phyloP scores from a whole-genome alignment of 2,797 vertebrate species.

The Sandelia bainsii region DNA sequence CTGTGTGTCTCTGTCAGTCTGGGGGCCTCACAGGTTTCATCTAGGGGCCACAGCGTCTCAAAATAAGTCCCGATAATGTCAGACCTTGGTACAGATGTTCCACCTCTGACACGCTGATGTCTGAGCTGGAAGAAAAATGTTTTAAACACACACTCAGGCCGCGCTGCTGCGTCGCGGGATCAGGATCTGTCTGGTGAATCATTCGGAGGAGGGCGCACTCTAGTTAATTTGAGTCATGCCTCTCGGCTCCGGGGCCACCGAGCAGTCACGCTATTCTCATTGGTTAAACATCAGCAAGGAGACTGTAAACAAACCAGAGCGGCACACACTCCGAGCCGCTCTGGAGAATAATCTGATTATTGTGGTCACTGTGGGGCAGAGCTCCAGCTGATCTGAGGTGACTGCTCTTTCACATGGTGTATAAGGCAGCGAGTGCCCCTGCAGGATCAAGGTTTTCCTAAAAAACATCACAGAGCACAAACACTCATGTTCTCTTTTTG shows the following conservation, averaged over 20 bases:
- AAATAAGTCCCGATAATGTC: too few species aligned
- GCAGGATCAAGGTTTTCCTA: constrained; percentile 2
- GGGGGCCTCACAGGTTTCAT: too few species aligned
- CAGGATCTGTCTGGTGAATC: constrained; percentile 54
- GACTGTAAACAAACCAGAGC: constrained; percentile 6
- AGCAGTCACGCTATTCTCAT: constrained; percentile 54
- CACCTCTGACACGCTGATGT: background rate
- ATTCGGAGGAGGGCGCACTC: constrained; percentile 45
- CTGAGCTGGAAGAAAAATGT: background rate
- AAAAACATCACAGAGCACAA: background rate
- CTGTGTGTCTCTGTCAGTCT: too few species aligned
- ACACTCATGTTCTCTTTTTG: too few species aligned
- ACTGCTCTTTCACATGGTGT: constrained; percentile 42
- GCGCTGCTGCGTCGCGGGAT: background rate
- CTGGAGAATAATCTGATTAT: constrained; percentile 41
- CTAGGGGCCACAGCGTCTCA: too few species aligned
- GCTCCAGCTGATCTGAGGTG: constrained; percentile 36
- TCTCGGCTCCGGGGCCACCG: constrained; percentile 12
- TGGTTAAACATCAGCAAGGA: constrained; percentile 49
- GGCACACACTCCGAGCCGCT: constrained; percentile 29
- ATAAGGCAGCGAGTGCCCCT: background rate
- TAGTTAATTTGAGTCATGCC: constrained; percentile 62
- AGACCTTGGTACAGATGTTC: too few species aligned
- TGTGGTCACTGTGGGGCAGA: constrained; percentile 16
- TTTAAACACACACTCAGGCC: constrained; percentile 2